A percentile compares a stretch with the other conserved stretches of the same genome.
phyloP scores from a whole-genome alignment of 2,888 invertebrate genomes.

The Congeria kusceri region DNA sequence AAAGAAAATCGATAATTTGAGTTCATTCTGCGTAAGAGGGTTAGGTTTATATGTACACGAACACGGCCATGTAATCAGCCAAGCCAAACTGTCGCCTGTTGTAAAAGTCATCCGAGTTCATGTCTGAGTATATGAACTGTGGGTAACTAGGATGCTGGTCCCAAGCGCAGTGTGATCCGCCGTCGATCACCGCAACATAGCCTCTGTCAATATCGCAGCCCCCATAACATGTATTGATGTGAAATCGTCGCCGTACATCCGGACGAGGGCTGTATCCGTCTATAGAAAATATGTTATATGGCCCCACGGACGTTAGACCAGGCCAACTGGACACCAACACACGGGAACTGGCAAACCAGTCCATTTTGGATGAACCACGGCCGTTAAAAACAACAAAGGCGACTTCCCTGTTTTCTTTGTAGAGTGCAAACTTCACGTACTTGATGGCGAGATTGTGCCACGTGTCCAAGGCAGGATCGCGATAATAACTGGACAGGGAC shows the following conservation, averaged over 20 bases:
- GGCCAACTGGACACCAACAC: neutral
- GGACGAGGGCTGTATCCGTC: neutral
- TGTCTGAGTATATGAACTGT: constrained; percentile 23
- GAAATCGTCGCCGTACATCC: neutral
- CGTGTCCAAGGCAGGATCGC: neutral
- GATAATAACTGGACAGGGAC: neutral
- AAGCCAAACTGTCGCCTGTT: constrained; percentile 13
- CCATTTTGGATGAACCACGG: neutral
- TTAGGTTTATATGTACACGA: neutral
- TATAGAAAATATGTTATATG: neutral
- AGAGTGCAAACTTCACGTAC: constrained; percentile 4
- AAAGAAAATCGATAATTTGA: too few species aligned
- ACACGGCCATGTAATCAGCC: constrained; percentile 24
- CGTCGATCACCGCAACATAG: constrained; percentile 1
- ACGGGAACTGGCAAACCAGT: neutral
- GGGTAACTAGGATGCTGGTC: constrained; percentile 13
- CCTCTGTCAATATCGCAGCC: constrained; percentile 13
- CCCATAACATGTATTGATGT: constrained; percentile 9
- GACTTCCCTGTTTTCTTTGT: neutral
- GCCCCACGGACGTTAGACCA: neutral
- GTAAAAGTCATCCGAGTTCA: constrained; percentile 12
- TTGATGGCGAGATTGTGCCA: neutral
- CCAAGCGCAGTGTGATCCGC: neutral
- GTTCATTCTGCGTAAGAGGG: too few species aligned
- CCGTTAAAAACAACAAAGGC: constrained; percentile 1